These are phyloP conservation scores for Hirtodrosophila trivittata DNA, from an alignment of 2,888 invertebrate genomes.

Conservation along the genomic window DNA sequence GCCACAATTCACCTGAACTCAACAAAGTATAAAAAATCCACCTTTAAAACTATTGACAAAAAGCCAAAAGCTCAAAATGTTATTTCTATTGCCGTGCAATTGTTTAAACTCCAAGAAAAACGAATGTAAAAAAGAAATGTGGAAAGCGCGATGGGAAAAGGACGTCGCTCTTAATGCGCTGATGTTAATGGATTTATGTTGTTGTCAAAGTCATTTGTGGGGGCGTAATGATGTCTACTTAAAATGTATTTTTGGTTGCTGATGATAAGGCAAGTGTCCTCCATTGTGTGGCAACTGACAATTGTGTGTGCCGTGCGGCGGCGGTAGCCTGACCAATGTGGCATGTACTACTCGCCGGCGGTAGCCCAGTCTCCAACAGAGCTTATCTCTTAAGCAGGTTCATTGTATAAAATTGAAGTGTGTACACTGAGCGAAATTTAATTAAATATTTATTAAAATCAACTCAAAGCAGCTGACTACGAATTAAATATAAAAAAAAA, in stretches of 20 bases:
- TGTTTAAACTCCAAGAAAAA: slow-evolving; percentile 39
- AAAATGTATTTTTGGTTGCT: slow-evolving; percentile 30
- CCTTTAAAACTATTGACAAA: slow-evolving; percentile 5
- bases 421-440: slow-evolving; percentile 9
- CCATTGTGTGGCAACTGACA: slow-evolving; percentile 19
- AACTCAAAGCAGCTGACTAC: too few species aligned
- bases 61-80: slow-evolving; percentile 29
- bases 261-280: slow-evolving; percentile 32
- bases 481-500: too few species aligned
- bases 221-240: slow-evolving; percentile 46
- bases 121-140: too few species aligned
- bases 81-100: slow-evolving; percentile 31
- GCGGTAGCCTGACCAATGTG: slow-evolving; percentile 19
- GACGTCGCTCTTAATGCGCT: slow-evolving; percentile 46
- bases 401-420: too few species aligned
- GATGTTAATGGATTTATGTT: slow-evolving; percentile 66
- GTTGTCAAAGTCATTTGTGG: slow-evolving; percentile 49
- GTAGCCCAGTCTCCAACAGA: too few species aligned
- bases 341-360: neutral
- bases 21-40: slow-evolving; percentile 6
- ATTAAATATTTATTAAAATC: too few species aligned
- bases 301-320: too few species aligned
- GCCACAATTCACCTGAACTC: slow-evolving; percentile 34
- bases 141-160: slow-evolving; percentile 1
- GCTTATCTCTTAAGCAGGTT: slow-evolving; percentile 40